Base-by-base conservation (phyloP, 2,888 invertebrate species). In the Anthrax anthrax region DNA sequence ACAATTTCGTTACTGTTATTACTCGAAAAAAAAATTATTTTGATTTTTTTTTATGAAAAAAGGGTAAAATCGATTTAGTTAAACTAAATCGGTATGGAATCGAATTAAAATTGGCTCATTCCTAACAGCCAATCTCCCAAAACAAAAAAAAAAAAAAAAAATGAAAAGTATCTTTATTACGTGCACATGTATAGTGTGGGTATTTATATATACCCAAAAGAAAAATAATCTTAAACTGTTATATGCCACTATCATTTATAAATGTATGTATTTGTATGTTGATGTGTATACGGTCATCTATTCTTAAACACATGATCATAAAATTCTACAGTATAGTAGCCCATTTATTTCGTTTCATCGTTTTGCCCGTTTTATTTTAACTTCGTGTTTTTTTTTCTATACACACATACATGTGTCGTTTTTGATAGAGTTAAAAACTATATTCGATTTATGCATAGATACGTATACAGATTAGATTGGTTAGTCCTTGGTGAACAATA, bases 71-170 rank as follows among this genome's bases (percentile, higher is more conserved):
- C 29, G 29, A 32, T 34, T 37, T 32, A 32, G 13, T 32, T 12
- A 12, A 46, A 47, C 41, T 47, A 50, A 50, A 50, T 47, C 47
- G 44, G 29, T 44, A 37, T 44, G 41, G 47, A 47, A 47, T 50
- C 47, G 50, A 47, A 50, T 50, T 50, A 50, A 50, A 50, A 50
- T 50, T 50, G 50, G 50, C 47, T 47, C 47, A 46, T 50, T 46
- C 43, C 47, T 47, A 50, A 47, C n/a, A n/a, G n/a, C n/a, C n/a
- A n/a, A n/a, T n/a, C n/a, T n/a, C n/a, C n/a, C n/a, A n/a, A n/a
- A n/a, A 50, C 5, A 27, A 27, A 27, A 27, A 27, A 27, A 27
- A 27, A 2, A 2, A 27, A 27, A 27, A 27, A 1, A 27, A 27
- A 27, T 5, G 23, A 27, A 27, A 27, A 27, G 9, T 27, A 27